phyloP scores from a whole-genome alignment of 2,797 vertebrate species.

The Thripadectes ignobilis region DNA sequence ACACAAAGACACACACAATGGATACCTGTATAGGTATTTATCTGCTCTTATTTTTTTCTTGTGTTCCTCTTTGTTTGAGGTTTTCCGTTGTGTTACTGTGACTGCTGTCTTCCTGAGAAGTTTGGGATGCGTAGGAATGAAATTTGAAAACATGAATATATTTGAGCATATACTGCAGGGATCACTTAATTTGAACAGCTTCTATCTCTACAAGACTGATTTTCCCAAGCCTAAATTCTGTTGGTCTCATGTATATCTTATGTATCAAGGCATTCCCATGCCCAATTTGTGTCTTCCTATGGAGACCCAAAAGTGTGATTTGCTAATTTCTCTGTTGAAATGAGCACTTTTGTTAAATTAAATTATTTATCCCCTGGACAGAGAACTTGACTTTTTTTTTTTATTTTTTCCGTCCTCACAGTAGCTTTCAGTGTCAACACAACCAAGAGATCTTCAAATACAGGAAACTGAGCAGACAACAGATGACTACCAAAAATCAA shows the following conservation, averaged over 20 bases:
- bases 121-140: background rate
- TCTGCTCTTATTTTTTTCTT: background rate
- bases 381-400: background rate
- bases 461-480: background rate
- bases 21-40: background rate
- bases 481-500: background rate
- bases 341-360: background rate
- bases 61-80: too few relatives aligned
- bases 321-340: background rate
- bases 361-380: background rate
- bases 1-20: background rate
- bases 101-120: background rate
- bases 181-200: background rate
- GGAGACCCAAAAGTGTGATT: background rate
- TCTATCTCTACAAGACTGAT: background rate
- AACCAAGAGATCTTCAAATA: background rate
- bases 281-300: background rate
- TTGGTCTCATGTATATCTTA: background rate
- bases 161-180: background rate
- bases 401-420: background rate
- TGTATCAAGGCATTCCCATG: rapidly evolving
- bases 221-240: background rate
- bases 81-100: background rate
- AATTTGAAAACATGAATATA: background rate
- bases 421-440: background rate